Evolutionary conservation across 2,888 invertebrate species (phyloP).

Genomic region (Nephrotoma appendiculata): DNA sequence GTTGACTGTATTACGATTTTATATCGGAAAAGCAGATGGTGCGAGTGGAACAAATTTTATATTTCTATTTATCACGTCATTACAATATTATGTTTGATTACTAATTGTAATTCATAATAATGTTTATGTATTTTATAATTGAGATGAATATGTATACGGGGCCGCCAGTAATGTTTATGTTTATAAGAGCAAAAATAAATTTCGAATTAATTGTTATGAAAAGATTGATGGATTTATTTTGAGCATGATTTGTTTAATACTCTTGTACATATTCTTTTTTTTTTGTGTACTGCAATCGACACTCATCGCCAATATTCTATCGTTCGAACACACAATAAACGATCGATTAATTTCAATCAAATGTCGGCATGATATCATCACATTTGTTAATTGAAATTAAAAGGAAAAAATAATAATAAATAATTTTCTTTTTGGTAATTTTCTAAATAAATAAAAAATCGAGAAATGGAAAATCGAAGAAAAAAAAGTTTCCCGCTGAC

Average conservation of each 20-base stretch:
- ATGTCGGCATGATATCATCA: not conserved
- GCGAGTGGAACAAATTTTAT: not conserved
- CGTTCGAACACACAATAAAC: not conserved
- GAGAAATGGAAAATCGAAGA: not conserved
- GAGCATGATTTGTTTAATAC: not conserved
- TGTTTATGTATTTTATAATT: not conserved
- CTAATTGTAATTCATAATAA: not conserved
- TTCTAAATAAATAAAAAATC: not conserved
- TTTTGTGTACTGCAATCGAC: not conserved
- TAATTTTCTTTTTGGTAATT: not conserved
- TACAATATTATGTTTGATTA: not conserved
- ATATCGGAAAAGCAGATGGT: not conserved
- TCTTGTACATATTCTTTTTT: not conserved
- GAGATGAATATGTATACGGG: not conserved
- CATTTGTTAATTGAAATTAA: not conserved
- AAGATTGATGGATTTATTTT: not conserved
- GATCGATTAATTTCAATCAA: not conserved
- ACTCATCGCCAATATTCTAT: not conserved
- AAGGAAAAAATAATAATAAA: not conserved
- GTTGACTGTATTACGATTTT: not conserved
- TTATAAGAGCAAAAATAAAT: not conserved
- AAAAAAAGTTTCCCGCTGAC: not conserved
- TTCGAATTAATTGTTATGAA: not conserved
- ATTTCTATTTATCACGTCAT: not conserved
- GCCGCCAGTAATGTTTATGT: not conserved